These are phyloP conservation scores for Solen grandis DNA, from an alignment of 1,140 invertebrate species.

Conservation along the genomic window DNA sequence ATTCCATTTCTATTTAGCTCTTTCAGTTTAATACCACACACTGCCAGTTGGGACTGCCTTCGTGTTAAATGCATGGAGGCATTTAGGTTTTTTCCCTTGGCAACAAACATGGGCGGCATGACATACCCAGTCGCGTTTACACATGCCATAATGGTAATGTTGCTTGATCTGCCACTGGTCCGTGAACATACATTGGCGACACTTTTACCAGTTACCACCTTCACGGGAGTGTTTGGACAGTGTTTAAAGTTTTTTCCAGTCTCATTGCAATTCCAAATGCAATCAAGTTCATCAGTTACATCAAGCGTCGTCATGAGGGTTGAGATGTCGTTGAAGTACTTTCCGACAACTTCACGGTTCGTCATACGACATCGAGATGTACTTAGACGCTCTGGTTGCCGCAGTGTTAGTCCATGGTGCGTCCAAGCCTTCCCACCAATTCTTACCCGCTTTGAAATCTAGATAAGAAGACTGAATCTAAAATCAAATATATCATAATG, in stretches of 20 bases:
- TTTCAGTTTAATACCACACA: too few relatives aligned
- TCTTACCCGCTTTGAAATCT: too few relatives aligned
- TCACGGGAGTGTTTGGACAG: conserved; percentile 16
- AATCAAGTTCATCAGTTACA: conserved; percentile 10
- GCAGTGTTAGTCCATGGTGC: neutral
- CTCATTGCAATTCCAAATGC: conserved; percentile 54
- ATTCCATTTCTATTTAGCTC: too few relatives aligned
- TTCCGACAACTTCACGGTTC: conserved; percentile 19
- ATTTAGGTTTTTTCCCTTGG: conserved; percentile 54
- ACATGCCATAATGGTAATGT: too few relatives aligned
- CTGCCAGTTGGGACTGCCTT: conserved; percentile 10
- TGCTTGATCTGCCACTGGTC: neutral
- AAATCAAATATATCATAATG: too few relatives aligned
- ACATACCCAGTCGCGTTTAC: conserved; percentile 43
- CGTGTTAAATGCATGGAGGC: conserved; percentile 42
- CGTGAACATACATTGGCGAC: conserved; percentile 29
- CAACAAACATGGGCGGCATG: conserved; percentile 58
- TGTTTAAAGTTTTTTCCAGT: too few relatives aligned
- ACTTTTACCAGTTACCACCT: conserved; percentile 30
- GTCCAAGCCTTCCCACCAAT: too few relatives aligned
- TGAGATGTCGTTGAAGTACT: conserved; percentile 34
- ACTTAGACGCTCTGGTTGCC: conserved; percentile 28
- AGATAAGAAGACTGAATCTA: too few relatives aligned
- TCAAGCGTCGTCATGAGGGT: neutral
- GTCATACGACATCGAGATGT: too few relatives aligned